Base-by-base conservation (phyloP, 2,113 vertebrate genomes). In the Mesembrinibis cayennensis region DNA sequence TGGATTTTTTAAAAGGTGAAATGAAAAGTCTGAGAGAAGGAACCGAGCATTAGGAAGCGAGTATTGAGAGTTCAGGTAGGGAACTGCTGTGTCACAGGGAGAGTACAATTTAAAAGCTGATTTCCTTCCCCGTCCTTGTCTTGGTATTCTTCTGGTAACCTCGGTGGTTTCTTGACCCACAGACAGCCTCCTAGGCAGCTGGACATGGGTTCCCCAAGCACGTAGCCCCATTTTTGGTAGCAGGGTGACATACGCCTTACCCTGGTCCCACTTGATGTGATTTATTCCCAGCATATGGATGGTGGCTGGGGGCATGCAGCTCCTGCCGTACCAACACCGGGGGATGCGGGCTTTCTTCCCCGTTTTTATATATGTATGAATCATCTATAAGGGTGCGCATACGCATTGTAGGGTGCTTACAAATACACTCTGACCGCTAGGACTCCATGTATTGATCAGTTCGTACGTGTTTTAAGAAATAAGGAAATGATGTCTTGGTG, bases 151-250 rank as follows among this genome's bases (percentile, higher is more conserved):
- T 14, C 16, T 19, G 29, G 25, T 65, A 42, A 44, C 26, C 27
- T 53, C 5, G 0, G 10, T 79, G 55, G 25, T 59, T 69, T 70
- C 23, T n/a, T 65, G 21, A 56, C 32, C 40, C 16, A 5, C 34
- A 49, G 38, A 70, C 17, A 58, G 12, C 58, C 21, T 70, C 53
- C 26, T 45, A 27, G 66, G n/a, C 13, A 63, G 47, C 59, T 44
- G 49, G 58, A 26, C 49, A 26, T 16, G 63, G 9, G 17, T 63
- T 84, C 23, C 27, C 22, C 21, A 16, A 36, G 66, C 44, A 10
- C 0, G 0, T 36, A 26, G 45, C 44, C 61, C 45, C 21, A 4
- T 9, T 47, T 76, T 13, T 26, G 42, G 58, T 58, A 58, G 69
- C 34, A 30, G 30, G 9, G 12, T 71, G 36, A 50, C 3, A 1